Evolutionary conservation across 2,888 invertebrate species (phyloP).

Genomic region (Choristoneura rosaceana): DNA sequence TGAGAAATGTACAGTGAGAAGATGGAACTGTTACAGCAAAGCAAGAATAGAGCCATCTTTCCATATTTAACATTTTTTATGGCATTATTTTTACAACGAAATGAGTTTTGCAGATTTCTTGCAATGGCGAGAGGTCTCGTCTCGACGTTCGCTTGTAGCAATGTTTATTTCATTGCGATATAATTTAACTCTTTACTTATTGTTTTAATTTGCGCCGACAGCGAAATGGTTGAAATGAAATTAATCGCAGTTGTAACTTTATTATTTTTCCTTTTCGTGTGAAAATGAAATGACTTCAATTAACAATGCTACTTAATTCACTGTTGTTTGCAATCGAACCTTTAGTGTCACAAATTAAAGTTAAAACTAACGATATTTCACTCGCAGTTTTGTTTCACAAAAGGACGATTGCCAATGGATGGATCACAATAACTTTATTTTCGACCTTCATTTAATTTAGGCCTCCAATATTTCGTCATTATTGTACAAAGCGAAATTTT

Average conservation of each 20-base stretch:
- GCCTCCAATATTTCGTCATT: too few species aligned
- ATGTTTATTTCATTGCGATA: slow-evolving; percentile 39
- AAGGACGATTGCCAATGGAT: too few species aligned
- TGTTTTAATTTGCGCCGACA: background rate
- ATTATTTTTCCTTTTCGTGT: too few species aligned
- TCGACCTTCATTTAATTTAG: too few species aligned
- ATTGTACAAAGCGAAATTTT: too few species aligned
- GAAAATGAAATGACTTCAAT: too few species aligned
- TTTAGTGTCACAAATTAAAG: too few species aligned
- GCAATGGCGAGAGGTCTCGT: slow-evolving; percentile 55
- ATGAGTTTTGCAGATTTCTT: slow-evolving; percentile 67
- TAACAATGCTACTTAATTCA: too few species aligned
- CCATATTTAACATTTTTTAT: slow-evolving; percentile 78
- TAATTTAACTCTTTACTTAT: slow-evolving; percentile 19
- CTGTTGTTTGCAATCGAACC: too few species aligned
- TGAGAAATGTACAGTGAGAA: slow-evolving; percentile 67
- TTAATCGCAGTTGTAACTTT: background rate
- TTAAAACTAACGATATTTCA: too few species aligned
- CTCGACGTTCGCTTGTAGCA: slow-evolving; percentile 49
- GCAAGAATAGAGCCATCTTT: slow-evolving; percentile 67
- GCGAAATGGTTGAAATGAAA: background rate
- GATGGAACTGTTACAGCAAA: slow-evolving; percentile 71
- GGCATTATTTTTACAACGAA: slow-evolving; percentile 70
- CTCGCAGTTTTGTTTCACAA: too few species aligned
- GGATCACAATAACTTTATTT: too few species aligned